Conservation (phyloP, 2,113 vertebrate genomes). For the Micromys minutus region DNA sequence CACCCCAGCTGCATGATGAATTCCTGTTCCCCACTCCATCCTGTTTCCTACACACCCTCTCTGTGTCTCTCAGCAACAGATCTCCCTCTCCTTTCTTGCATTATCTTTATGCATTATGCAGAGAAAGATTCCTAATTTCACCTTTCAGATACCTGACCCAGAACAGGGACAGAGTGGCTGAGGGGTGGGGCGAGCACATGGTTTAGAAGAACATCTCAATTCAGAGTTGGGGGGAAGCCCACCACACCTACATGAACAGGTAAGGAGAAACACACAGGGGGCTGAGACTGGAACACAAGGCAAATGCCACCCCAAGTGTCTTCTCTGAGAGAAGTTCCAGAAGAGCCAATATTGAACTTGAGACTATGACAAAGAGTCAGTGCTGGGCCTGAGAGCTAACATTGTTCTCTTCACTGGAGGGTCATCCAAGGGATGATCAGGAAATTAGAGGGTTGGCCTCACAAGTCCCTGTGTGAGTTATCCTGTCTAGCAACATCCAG, state of each 20-base stretch:
- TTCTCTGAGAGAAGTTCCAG: background rate
- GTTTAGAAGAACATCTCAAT: background rate
- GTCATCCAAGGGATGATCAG: background rate
- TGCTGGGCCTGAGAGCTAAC: fast-evolving
- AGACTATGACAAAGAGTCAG: background rate
- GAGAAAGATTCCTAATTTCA: background rate
- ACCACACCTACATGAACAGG: background rate
- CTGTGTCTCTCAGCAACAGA: constrained; percentile 24
- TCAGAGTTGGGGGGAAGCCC: background rate
- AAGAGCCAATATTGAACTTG: background rate
- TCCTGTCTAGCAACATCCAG: too few relatives aligned
- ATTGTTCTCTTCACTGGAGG: background rate
- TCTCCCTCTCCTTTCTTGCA: background rate
- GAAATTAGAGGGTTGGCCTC: background rate
- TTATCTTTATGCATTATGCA: background rate
- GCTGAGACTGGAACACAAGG: background rate
- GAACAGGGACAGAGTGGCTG: background rate
- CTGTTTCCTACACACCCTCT: background rate
- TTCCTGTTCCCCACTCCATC: background rate
- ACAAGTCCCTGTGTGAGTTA: background rate
- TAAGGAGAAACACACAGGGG: background rate
- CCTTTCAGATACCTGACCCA: background rate
- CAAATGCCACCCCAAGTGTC: background rate
- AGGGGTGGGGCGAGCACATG: background rate
- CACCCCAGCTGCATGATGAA: background rate